phyloP scores from a whole-genome alignment of 2,113 vertebrate genomes.

The Abramis brama region DNA sequence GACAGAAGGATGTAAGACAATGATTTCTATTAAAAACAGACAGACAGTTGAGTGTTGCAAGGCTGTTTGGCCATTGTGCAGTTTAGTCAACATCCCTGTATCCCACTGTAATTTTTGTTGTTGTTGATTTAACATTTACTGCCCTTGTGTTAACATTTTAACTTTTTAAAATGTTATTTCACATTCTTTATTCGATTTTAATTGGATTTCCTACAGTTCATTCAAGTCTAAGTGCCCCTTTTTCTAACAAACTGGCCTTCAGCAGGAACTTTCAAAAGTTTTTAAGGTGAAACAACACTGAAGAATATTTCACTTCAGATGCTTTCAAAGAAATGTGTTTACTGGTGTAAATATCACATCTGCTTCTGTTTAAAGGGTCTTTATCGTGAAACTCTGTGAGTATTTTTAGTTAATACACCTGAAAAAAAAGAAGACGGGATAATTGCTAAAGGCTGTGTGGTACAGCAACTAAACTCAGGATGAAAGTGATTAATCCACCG shows the following conservation, averaged over 20 bases:
- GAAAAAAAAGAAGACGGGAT: constrained; percentile 31
- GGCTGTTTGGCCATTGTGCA: neutral
- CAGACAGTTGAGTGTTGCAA: neutral
- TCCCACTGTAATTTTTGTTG: no score
- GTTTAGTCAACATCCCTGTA: neutral
- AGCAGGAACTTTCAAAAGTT: neutral
- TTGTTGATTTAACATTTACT: neutral
- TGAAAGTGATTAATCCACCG: constrained; percentile 56
- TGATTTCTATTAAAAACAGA: constrained; percentile 19
- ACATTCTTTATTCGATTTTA: constrained; percentile 2
- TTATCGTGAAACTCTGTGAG: constrained; percentile 1
- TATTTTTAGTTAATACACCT: constrained; percentile 46
- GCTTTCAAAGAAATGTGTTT: neutral
- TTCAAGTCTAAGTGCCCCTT: neutral
- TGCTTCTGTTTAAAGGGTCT: constrained; percentile 2
- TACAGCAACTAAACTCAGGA: constrained; percentile 41
- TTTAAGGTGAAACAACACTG: constrained; percentile 4
- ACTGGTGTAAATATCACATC: neutral
- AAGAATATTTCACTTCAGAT: neutral
- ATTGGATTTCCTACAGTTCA: neutral
- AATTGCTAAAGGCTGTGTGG: constrained; percentile 48
- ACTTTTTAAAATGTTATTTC: neutral
- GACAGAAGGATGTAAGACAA: neutral
- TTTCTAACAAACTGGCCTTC: neutral
- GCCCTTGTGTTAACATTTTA: neutral